A percentile compares a stretch with the other conserved stretches of the same genome.
These are phyloP conservation scores for Sylvia borin DNA, from an alignment of 2,797 vertebrate species.

Conservation along the genomic window DNA sequence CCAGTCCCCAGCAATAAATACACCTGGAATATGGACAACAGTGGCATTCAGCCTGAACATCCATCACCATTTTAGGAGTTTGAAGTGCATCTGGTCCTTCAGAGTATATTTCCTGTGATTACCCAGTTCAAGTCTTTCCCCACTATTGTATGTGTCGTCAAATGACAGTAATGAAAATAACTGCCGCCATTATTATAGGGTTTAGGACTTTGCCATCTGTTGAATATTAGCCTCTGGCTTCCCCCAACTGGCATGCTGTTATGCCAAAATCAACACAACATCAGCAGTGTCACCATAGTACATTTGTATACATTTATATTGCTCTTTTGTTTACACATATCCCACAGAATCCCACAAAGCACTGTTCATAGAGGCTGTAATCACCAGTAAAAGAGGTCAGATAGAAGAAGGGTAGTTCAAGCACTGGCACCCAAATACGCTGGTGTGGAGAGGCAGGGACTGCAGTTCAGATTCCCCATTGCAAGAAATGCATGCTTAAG, in stretches of 20 bases:
- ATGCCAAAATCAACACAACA: constrained; percentile 39
- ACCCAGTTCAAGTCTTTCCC: constrained; percentile 69
- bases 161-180: constrained; percentile 75
- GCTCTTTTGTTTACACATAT: background rate
- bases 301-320: background rate
- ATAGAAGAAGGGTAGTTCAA: background rate
- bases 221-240: constrained; percentile 78
- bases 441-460: background rate
- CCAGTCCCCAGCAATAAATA: constrained; percentile 60
- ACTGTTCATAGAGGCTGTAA: background rate
- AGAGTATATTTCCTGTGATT: constrained; percentile 72
- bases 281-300: background rate
- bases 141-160: constrained; percentile 64
- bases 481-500: background rate
- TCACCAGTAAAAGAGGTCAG: background rate
- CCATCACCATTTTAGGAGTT: constrained; percentile 60
- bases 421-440: background rate
- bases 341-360: background rate
- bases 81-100: constrained; percentile 72
- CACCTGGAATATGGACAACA: constrained; percentile 63
- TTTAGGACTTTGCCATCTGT: constrained; percentile 77
- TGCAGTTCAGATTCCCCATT: background rate
- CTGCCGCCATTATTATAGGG: constrained; percentile 70
- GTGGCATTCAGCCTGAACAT: constrained; percentile 66
- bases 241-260: constrained; percentile 54